Conservation (phyloP, 2,888 invertebrate genomes). For the Dryococelus australis region DNA sequence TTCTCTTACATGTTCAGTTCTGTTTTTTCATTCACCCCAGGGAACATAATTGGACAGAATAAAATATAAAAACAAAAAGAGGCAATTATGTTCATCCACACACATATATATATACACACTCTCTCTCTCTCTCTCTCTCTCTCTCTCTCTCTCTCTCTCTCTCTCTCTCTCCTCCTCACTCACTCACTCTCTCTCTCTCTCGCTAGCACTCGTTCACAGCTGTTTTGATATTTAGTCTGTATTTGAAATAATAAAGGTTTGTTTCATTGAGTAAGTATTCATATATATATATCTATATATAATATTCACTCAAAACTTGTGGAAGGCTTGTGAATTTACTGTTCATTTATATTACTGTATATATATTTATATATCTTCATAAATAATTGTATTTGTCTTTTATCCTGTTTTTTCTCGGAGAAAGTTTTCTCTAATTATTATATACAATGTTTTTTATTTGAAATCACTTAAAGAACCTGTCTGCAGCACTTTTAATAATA, state of each 20-base stretch:
- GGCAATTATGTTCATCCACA: neutral
- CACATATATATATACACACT: too few species aligned
- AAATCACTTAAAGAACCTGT: neutral
- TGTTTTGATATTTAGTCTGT: neutral
- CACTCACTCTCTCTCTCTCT: too few species aligned
- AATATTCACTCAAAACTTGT: constrained; percentile 40
- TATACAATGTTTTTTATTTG: constrained; percentile 29
- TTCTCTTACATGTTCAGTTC: neutral
- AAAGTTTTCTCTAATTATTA: constrained; percentile 20
- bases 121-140: too few species aligned
- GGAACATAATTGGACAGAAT: neutral
- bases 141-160: too few species aligned
- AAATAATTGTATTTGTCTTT: constrained; percentile 27
- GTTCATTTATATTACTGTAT: constrained; percentile 34
- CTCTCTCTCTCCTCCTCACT: too few species aligned
- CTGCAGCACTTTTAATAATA: constrained; percentile 21
- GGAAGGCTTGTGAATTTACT: constrained; percentile 38
- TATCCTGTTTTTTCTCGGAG: constrained; percentile 8
- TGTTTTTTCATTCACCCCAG: neutral
- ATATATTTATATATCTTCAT: constrained; percentile 34
- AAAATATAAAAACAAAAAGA: neutral
- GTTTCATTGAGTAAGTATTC: constrained; percentile 27
- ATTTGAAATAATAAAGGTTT: constrained; percentile 26
- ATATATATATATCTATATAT: constrained; percentile 30
- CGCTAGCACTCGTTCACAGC: neutral